Percentiles rank a stretch among this genome's conserved stretches.
Conservation (phyloP, 2,797 vertebrate species). For the Synanceia verrucosa region DNA sequence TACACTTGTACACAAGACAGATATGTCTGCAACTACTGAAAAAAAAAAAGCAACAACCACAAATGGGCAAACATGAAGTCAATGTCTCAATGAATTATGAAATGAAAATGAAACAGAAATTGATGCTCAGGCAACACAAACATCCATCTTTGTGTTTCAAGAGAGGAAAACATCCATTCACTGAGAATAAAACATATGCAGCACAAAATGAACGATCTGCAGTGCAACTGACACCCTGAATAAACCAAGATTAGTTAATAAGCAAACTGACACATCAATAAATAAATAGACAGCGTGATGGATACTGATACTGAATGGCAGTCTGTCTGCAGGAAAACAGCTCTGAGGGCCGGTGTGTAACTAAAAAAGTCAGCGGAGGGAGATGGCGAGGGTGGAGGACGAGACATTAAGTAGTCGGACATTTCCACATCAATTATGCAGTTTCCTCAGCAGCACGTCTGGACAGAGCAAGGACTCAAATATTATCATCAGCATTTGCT, state of each 20-base stretch:
- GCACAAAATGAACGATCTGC: neutral
- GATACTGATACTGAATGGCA: neutral
- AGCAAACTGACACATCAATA: neutral
- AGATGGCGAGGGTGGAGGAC: neutral
- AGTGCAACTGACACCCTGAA: neutral
- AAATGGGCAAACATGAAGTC: neutral
- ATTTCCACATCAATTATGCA: conserved; percentile 70
- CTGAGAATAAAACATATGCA: neutral
- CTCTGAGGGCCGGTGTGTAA: neutral
- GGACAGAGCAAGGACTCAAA: conserved; percentile 54
- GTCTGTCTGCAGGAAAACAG: neutral
- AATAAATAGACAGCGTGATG: neutral
- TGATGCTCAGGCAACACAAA: neutral
- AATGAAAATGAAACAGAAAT: neutral
- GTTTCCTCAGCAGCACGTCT: conserved; percentile 36
- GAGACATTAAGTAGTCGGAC: conserved; percentile 46
- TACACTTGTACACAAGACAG: neutral
- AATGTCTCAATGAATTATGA: neutral
- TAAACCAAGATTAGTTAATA: conserved; percentile 15
- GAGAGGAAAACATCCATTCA: neutral
- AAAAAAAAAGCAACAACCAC: neutral
- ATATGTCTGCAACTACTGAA: neutral
- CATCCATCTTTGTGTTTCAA: neutral
- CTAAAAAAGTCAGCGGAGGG: conserved; percentile 10
- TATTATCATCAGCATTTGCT: conserved; percentile 53